These are phyloP conservation scores for Gobionotothen gibberifrons DNA, from an alignment of 2,797 vertebrate species.

Conservation along the genomic window DNA sequence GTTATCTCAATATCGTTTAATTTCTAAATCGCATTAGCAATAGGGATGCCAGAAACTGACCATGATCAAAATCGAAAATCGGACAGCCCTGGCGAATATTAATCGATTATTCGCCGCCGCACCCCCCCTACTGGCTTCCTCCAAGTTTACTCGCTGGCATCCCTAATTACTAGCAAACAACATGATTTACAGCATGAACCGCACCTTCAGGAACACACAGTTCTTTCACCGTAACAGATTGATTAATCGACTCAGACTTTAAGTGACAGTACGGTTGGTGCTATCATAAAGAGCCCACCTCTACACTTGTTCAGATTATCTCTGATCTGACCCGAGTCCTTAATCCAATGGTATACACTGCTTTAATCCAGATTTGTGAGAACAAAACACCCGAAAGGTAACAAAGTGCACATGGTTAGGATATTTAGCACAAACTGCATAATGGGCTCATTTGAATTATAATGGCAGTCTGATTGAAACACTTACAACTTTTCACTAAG, in stretches of 20 bases:
- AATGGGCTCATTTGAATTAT: neutral
- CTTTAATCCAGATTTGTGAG: constrained; percentile 61
- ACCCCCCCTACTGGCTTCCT: no score
- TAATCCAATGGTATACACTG: constrained; percentile 67
- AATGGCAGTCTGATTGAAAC: neutral
- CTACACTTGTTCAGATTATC: constrained; percentile 71
- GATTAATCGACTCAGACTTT: neutral
- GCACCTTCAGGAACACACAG: neutral
- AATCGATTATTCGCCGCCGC: no score
- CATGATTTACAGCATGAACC: neutral
- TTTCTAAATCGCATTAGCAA: neutral
- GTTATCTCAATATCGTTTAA: neutral
- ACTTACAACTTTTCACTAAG: no score
- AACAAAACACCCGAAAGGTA: constrained; percentile 41
- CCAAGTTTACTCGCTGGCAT: no score
- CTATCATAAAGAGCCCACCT: constrained; percentile 54
- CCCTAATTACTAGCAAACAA: no score
- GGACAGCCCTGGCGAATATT: no score
- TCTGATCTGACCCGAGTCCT: constrained; percentile 47
- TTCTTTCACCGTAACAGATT: neutral
- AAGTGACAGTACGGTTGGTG: constrained; percentile 3
- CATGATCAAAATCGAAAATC: no score
- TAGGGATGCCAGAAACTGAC: no score
- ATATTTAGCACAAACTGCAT: constrained; percentile 1
- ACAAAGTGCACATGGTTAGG: constrained; percentile 3